Evolutionary conservation across 2,888 invertebrate species (phyloP).

Genomic region (Lacanobia oleracea): DNA sequence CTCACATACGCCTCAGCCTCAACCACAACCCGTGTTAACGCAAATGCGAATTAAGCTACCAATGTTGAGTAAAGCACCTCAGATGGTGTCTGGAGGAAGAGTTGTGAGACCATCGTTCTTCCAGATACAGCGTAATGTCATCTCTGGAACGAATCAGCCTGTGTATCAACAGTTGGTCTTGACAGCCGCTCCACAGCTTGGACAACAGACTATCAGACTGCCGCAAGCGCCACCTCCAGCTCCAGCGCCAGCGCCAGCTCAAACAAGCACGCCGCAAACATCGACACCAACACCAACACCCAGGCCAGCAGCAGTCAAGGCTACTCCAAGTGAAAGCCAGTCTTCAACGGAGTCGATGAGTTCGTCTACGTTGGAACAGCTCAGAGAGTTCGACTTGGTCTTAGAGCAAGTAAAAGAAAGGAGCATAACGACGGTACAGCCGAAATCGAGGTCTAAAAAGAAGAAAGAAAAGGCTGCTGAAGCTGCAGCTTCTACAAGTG

Average conservation of each 20-base stretch:
- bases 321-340: constrained; percentile 76
- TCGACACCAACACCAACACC: constrained; percentile 26
- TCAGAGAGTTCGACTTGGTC: constrained; percentile 95
- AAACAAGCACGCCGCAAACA: constrained; percentile 22
- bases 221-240: constrained; percentile 74
- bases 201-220: constrained; percentile 84
- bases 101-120: constrained; percentile 90
- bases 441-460: constrained; percentile 75
- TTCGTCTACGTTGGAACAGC: constrained; percentile 94
- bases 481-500: constrained; percentile 73
- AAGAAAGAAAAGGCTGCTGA: constrained; percentile 74
- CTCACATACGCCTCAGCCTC: constrained; percentile 75
- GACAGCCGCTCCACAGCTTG: constrained; percentile 86
- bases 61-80: constrained; percentile 88
- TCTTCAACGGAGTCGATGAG: constrained; percentile 91
- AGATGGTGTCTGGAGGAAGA: constrained; percentile 90
- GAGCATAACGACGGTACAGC: constrained; percentile 91
- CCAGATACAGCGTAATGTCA: constrained; percentile 92
- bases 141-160: constrained; percentile 89
- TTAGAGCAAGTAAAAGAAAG: constrained; percentile 95
- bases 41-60: constrained; percentile 90
- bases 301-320: constrained; percentile 73
- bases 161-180: constrained; percentile 89
- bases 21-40: constrained; percentile 85
- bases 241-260: constrained; percentile 76